Conservation (phyloP, 2,113 vertebrate genomes). For the Indri indri region DNA sequence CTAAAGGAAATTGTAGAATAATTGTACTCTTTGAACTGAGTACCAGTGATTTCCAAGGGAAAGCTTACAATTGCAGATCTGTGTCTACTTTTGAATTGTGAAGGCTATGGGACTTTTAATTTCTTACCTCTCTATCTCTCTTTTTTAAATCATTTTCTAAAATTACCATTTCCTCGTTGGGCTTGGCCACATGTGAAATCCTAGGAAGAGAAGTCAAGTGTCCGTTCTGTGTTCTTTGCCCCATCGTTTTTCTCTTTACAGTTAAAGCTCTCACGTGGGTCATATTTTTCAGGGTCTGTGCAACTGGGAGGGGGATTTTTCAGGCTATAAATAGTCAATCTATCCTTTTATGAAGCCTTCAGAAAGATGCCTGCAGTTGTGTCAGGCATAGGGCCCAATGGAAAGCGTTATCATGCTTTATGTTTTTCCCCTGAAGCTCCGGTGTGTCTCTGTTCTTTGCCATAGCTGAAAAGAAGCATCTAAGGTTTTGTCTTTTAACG, state of each 20-base stretch:
- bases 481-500: conserved; percentile 39
- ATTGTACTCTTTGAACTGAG: background rate
- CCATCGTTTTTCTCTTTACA: background rate
- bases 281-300: background rate
- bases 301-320: background rate
- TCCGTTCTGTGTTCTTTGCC: background rate
- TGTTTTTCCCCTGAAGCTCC: conserved; percentile 5
- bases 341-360: background rate
- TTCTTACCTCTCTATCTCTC: background rate
- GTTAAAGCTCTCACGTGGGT: background rate
- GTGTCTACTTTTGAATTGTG: background rate
- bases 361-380: background rate
- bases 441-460: conserved; percentile 3
- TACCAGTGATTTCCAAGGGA: background rate
- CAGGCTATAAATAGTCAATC: background rate
- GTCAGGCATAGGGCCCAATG: background rate
- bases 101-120: background rate
- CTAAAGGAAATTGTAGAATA: background rate
- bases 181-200: background rate
- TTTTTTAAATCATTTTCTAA: background rate
- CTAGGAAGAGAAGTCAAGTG: background rate
- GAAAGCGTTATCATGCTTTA: background rate
- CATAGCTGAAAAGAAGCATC: conserved; percentile 26
- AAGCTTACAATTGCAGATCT: background rate
- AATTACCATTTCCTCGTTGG: background rate